These are phyloP conservation scores for Lordiphosa clarofinis DNA, from an alignment of 1,140 invertebrate genomes.

Conservation along the genomic window DNA sequence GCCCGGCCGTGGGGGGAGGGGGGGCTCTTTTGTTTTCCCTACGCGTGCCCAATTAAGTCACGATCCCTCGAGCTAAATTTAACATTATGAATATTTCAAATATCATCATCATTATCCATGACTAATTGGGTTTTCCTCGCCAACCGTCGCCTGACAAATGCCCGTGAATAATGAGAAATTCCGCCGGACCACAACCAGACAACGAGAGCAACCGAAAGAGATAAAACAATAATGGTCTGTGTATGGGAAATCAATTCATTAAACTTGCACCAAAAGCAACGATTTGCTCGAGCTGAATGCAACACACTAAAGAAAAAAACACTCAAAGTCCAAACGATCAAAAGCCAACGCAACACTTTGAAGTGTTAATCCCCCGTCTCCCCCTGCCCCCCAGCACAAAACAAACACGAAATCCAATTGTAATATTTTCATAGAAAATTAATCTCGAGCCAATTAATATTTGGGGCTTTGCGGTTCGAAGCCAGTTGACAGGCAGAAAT, in stretches of 20 bases:
- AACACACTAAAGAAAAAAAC: constrained; percentile 40
- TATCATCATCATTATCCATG: constrained; percentile 27
- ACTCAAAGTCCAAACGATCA: constrained; percentile 25
- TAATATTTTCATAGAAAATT: constrained; percentile 31
- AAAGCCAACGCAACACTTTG: constrained; percentile 40
- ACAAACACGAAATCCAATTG: constrained; percentile 17
- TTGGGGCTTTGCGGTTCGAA: constrained; percentile 2
- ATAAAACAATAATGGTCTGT: neutral
- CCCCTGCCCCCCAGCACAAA: neutral
- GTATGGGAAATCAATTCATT: neutral
- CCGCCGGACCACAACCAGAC: neutral
- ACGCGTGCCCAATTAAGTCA: constrained; percentile 40
- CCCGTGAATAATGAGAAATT: constrained; percentile 27
- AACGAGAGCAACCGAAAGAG: neutral
- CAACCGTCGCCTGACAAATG: constrained; percentile 25
- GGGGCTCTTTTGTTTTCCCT: constrained; percentile 15
- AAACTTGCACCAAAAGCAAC: constrained; percentile 14
- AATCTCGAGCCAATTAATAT: constrained; percentile 10
- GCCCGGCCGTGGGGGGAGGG: neutral
- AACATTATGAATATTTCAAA: constrained; percentile 11
- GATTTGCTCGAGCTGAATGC: constrained; percentile 39
- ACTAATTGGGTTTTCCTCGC: constrained; percentile 73
- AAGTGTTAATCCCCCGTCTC: constrained; percentile 15
- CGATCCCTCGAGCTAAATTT: constrained; percentile 4
- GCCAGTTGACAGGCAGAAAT: constrained; percentile 9